phyloP scores from a whole-genome alignment of 2,888 invertebrate genomes.

The Parasteatoda lunata region DNA sequence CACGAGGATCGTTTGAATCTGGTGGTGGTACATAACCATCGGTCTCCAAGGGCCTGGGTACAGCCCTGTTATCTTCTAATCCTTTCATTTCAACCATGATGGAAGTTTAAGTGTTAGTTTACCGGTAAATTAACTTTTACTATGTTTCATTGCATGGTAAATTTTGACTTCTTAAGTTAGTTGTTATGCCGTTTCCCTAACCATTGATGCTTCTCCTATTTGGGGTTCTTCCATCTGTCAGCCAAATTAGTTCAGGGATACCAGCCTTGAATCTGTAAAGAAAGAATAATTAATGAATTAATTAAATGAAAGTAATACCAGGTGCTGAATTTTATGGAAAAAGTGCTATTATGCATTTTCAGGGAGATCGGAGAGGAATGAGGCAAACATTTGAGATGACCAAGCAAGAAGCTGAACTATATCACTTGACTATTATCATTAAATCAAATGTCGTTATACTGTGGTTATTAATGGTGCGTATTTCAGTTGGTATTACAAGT shows the following conservation, averaged over 20 bases:
- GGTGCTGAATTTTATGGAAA: too few species aligned
- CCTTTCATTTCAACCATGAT: conserved; percentile 66
- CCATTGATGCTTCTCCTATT: neutral
- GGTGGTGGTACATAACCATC: conserved; percentile 27
- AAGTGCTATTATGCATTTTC: too few species aligned
- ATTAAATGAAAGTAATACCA: too few species aligned
- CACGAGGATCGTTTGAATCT: neutral
- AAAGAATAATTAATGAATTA: too few species aligned
- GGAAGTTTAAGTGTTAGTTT: neutral
- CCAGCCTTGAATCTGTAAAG: neutral
- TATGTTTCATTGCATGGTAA: neutral
- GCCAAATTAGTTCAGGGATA: neutral
- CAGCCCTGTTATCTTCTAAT: conserved; percentile 38
- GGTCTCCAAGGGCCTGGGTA: conserved; percentile 14
- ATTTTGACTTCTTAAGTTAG: neutral
- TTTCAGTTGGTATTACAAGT: too few species aligned
- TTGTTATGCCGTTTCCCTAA: neutral
- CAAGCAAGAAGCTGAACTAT: too few species aligned
- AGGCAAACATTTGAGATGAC: too few species aligned
- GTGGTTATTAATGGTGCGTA: too few species aligned
- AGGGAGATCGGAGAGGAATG: too few species aligned
- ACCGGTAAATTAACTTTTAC: neutral
- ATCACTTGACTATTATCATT: too few species aligned
- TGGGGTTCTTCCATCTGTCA: neutral
- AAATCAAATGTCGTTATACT: too few species aligned